Percentiles rank a stretch among this genome's conserved stretches.
These are phyloP conservation scores for Poecilia picta DNA, from an alignment of 2,797 vertebrate species.

Conservation along the genomic window DNA sequence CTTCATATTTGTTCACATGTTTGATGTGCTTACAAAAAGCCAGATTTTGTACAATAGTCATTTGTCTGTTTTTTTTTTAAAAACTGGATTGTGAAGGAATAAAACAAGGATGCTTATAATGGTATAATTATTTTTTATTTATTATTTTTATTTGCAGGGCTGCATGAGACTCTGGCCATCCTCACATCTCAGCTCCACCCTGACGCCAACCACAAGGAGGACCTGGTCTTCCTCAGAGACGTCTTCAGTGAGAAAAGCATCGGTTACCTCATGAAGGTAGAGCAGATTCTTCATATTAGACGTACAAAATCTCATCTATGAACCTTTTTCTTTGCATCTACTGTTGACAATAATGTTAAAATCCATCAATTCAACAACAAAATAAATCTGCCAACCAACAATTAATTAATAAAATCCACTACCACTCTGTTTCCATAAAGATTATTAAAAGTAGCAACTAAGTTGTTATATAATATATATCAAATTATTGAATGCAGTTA, in stretches of 20 bases:
- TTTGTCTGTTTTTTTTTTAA: neutral
- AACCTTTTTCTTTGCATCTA: neutral
- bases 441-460: neutral
- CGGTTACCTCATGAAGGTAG: constrained; percentile 91
- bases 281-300: neutral
- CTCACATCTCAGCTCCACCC: constrained; percentile 92
- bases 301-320: no score
- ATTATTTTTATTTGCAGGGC: constrained; percentile 71
- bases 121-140: neutral
- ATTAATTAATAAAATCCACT: neutral
- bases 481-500: neutral
- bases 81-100: neutral
- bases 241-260: constrained; percentile 94
- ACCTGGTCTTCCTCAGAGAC: constrained; percentile 89
- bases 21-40: constrained; percentile 15
- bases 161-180: constrained; percentile 92
- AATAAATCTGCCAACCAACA: neutral
- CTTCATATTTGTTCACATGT: neutral
- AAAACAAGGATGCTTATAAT: neutral
- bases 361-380: neutral
- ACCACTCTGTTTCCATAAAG: neutral
- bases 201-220: constrained; percentile 90
- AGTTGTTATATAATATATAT: neutral
- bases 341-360: neutral
- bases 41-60: neutral